Percentiles rank a stretch among this genome's conserved stretches.
These are phyloP conservation scores for Oikopleura albicans DNA, from an alignment of 23 tunicate genomes.

Conservation along the genomic window DNA sequence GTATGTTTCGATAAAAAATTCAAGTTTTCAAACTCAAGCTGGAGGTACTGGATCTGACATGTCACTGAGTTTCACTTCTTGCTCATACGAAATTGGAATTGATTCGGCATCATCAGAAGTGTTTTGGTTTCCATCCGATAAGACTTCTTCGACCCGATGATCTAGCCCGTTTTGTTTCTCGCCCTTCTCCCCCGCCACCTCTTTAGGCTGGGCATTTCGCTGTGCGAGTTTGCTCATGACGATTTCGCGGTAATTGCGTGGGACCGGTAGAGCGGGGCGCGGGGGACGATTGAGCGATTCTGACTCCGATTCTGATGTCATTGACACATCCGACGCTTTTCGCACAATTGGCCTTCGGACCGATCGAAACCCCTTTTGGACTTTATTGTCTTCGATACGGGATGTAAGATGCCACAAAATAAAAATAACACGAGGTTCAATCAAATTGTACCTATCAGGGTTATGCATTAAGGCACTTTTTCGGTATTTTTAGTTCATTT, in stretches of 20 bases:
- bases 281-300: neutral
- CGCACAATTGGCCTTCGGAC: neutral
- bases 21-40: neutral
- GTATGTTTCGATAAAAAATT: no score
- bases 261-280: neutral
- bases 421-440: no score
- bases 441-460: no score
- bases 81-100: neutral
- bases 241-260: neutral
- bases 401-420: no score
- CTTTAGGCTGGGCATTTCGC: neutral
- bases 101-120: constrained; percentile 4
- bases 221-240: constrained; percentile 1
- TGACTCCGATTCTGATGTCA: neutral
- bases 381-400: neutral
- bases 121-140: constrained; percentile 1
- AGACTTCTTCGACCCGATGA: neutral
- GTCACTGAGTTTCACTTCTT: no score
- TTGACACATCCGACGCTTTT: neutral
- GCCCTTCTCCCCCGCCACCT: neutral
- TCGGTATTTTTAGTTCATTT: no score
- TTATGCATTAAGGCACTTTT: no score
- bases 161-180: neutral
- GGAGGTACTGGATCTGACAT: neutral
- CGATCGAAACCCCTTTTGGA: neutral